Evolutionary conservation across 2,113 vertebrate species (phyloP).

Genomic region (Abramis brama): DNA sequence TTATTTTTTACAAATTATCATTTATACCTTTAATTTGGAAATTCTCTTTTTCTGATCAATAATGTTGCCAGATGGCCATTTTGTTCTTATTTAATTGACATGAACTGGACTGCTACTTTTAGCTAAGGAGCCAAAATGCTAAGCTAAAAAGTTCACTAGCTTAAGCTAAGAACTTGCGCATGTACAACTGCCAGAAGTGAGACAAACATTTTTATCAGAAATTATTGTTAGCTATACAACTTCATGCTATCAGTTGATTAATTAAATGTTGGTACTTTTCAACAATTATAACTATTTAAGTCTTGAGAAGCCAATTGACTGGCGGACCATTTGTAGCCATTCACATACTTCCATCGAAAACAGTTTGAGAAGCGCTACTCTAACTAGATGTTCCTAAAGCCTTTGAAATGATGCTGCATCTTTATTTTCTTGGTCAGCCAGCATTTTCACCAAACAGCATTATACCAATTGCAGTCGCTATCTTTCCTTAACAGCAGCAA

Average conservation of each 20-base stretch:
- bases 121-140: not conserved
- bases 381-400: not conserved
- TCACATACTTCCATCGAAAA: not conserved
- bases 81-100: not conserved
- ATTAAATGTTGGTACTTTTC: not conserved
- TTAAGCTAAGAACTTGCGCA: not conserved
- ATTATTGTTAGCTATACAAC: not conserved
- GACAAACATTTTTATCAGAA: not conserved
- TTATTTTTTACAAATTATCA: too few species aligned
- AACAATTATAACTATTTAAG: not conserved
- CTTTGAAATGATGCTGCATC: not conserved
- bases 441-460: conserved; percentile 3
- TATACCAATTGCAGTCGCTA: not conserved
- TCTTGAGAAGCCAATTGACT: not conserved
- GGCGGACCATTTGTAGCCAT: not conserved
- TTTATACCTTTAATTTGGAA: not conserved
- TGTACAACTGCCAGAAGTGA: not conserved
- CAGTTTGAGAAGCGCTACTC: not conserved
- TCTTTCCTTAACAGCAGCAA: conserved; percentile 31
- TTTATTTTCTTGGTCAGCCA: not conserved
- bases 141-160: not conserved
- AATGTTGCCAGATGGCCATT: not conserved
- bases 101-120: not conserved
- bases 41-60: not conserved
- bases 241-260: not conserved